Base-by-base conservation (phyloP, 2,888 invertebrate species). In the Aromia moschata region DNA sequence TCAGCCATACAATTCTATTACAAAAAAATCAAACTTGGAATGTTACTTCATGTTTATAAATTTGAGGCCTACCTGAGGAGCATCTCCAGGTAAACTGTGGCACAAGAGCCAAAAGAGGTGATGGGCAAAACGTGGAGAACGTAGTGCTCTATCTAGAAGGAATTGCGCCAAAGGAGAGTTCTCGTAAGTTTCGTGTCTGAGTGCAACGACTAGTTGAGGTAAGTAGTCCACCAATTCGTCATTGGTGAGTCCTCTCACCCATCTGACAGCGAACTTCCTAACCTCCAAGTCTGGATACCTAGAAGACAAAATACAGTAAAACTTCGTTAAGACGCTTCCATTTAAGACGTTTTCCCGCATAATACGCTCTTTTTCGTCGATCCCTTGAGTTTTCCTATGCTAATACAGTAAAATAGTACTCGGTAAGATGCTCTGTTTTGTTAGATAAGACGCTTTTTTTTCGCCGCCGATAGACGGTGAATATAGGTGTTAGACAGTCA, bases 271-370 rank as follows among this genome's bases (percentile, higher is more conserved):
- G 70, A 89, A 86, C 70, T 87, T 86, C 16, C 99, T 88, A 0
- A 98, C 94, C 75, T 89, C 89, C 62, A 88, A 86, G 79, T 99
- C 98, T 0, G 98, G 96, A 81, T 96, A 98, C 76, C 95, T 94
- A 76, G n/a, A 10, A 14, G 58, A 64, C 46, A 16, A n/a, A n/a
- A n/a, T n/a, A n/a, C n/a, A n/a, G n/a, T n/a, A n/a, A n/a, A n/a
- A n/a, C n/a, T n/a, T n/a, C n/a, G n/a, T n/a, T n/a, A n/a, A n/a
- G n/a, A n/a, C n/a, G n/a, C n/a, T n/a, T n/a, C n/a, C n/a, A n/a
- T n/a, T n/a, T n/a, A n/a, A n/a, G n/a, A n/a, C n/a, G n/a, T n/a
- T n/a, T n/a, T n/a, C n/a, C n/a, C n/a, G n/a, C n/a, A n/a, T n/a
- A n/a, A n/a, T n/a, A n/a, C n/a, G n/a, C n/a, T n/a, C n/a, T n/a